Percentiles rank a stretch among this genome's conserved stretches.
Conservation (phyloP, 2,113 vertebrate genomes). For the Takifugu bimaculatus region DNA sequence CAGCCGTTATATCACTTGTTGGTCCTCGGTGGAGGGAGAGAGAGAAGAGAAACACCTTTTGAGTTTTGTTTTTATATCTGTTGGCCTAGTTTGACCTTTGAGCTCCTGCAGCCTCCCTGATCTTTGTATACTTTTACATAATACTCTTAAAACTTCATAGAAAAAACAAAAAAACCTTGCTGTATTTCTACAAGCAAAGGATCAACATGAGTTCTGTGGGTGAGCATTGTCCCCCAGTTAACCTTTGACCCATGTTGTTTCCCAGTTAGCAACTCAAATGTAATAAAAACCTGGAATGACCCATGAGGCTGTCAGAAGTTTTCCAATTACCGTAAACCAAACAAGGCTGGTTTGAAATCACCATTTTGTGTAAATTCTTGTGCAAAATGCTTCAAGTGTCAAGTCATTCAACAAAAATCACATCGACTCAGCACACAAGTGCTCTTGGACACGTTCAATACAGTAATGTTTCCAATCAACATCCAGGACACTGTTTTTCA, state of each 20-base stretch:
- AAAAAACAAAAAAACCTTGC: too few species aligned
- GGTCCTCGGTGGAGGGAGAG: slow-evolving; percentile 15
- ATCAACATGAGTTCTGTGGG: too few species aligned
- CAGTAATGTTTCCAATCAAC: neutral
- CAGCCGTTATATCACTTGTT: slow-evolving; percentile 50
- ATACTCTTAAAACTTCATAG: neutral
- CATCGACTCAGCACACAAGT: neutral
- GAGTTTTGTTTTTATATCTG: slow-evolving; percentile 21
- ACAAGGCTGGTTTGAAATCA: too few species aligned
- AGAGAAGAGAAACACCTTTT: slow-evolving; percentile 40
- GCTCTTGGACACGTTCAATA: neutral
- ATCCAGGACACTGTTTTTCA: neutral
- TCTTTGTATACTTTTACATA: slow-evolving; percentile 3
- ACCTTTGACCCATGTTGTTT: too few species aligned
- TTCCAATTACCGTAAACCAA: too few species aligned
- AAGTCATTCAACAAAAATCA: neutral
- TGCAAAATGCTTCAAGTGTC: neutral
- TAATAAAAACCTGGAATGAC: too few species aligned
- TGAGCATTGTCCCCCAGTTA: too few species aligned
- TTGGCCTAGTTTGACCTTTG: slow-evolving; percentile 11
- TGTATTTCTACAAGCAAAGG: too few species aligned
- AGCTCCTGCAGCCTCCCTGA: neutral
- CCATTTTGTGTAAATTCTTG: too few species aligned
- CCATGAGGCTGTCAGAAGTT: neutral
- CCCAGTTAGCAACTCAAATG: too few species aligned